Base-by-base conservation (phyloP, 2,797 vertebrate species). In the Sebastes reedi region DNA sequence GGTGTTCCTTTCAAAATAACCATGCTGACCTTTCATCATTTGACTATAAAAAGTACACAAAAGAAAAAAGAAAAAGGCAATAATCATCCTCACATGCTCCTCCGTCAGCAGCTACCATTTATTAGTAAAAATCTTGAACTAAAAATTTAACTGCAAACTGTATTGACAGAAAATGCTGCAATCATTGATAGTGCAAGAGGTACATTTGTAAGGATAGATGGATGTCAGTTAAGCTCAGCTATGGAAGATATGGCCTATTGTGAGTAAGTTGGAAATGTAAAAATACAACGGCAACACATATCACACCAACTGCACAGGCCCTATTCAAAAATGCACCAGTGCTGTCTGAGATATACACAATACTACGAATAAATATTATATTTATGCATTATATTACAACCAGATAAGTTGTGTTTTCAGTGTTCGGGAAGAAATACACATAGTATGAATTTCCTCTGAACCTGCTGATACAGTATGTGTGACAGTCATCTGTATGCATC, bases 401-500 rank as follows among this genome's bases (percentile, higher is more conserved):
- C 11, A 69, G 24, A 42, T 72, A 70, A 61, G 25, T 5, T 36
- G 18, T 36, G 30, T 24, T 69, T 54, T 46, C 32, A 58, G 14
- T 46, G 7, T 55, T 2, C 0, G 3, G n/a, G n/a, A 67, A 16
- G 16, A n/a, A 61, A 69, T 32, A 8, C 3, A 20, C 1, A 32
- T 67, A 36, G 12, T 36, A 36, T 36, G 36, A 36, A 36, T 36
- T 36, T 36, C 12, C 36, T 36, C 36, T 36, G 0, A 54, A 56
- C 39, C 39, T 75, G 55, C 71, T 75, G 34, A 62, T 42, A 42
- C 18, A 29, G 36, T 29, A 8, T 36, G 32, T 64, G n/a, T 50
- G 67, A 79, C 42, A 72, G 59, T 66, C 80, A 88, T 85, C 77
- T 77, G 59, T 55, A 75, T 74, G 64, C 58, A 25, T 83, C 42